Evolutionary conservation across 1,140 invertebrate species (phyloP), one percentile per base, ranked within the genome.

Genomic region (Galleria mellonella): DNA sequence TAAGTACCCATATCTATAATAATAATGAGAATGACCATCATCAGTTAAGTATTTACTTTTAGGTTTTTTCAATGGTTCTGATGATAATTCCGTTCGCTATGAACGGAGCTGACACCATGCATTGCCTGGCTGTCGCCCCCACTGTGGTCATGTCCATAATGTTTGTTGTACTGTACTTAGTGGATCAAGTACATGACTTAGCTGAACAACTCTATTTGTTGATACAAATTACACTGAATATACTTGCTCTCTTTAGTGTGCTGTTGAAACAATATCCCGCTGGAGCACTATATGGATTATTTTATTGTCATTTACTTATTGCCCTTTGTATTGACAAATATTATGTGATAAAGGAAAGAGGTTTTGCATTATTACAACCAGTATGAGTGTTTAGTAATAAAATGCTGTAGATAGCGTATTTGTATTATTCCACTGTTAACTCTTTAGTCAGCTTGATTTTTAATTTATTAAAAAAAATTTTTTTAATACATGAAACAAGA

Each of bases 41-140:
- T n/a, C n/a, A n/a, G n/a, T n/a, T 6, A 2, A 2, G 10, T 57
- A 33, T 69, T 82, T 76, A 72, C 57, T 81, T 83, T 73, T 83
- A 83, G 75, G 77, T 82, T 49, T 71, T 82, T 53, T 72, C 76
- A 47, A 48, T 81, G 72, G 47, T 77, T 41, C 66, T 77, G 32
- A 81, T 79, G 73, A 50, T 76, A 49, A 45, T 78, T 17, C 76
- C 79, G 40, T 77, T 76, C 54, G 33, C 71, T 44, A 43, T 79
- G 54, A 46, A 32, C 28, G 72, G 65, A 14, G 52, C 66, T 27
- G 58, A 57, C 12, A 40, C 60, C 23, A 60, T 70, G 28, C 73
- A 83, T 58, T 83, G 75, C 58, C 38, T 83, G 41, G 72, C 73
- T 4, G 69, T 69, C 10, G 66, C 79, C 10, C 79, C 75, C 8